Base-by-base conservation (phyloP, 2,797 vertebrate genomes). In the Protosalanx chinensis region DNA sequence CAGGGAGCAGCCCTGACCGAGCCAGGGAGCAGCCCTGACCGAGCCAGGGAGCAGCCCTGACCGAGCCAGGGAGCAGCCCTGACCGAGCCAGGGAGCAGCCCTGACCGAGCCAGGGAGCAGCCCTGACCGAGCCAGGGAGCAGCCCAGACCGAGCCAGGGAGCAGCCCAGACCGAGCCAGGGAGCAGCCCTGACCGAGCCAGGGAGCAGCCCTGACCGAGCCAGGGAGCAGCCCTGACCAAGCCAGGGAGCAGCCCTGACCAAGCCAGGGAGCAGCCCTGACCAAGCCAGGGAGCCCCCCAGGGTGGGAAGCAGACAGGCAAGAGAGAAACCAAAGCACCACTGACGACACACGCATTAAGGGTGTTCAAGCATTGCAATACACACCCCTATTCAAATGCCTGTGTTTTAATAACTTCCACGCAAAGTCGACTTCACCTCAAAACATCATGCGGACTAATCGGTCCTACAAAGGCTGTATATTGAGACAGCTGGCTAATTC, bases 201-300 rank as follows among this genome's bases (percentile, higher is more conserved):
- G 23, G 23, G 76, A 78, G 67, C 80, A 79, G 69, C 53, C 4
- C 56, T 20, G 56, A n/a, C 56, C 18, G 4, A 13, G 10, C 13
- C 13, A 13, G n/a, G n/a, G 76, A 78, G 67, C 80, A 79, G 69
- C 53, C 16, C 56, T n/a, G 56, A n/a, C 56, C 18, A 10, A 13
- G 8, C 51, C 51, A 6, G 6, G 13, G n/a, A n/a, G n/a, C n/a
- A 16, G 51, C 51, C 51, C 51, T n/a, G n/a, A 16, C 33, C 33
- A 33, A 5, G 33, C 33, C 33, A 33, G 33, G 33, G 33, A 33
- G 33, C 33, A 2, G 3, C 2, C 33, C 33, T 3, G 37, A 6
- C 35, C n/a, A 57, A 18, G 5, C 15, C 53, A n/a, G 18, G 18
- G 56, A n/a, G 56, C 56, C 56, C 23, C 7, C 18, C 4, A 2